phyloP scores from a whole-genome alignment of 2,888 invertebrate genomes.

The Automeris io region DNA sequence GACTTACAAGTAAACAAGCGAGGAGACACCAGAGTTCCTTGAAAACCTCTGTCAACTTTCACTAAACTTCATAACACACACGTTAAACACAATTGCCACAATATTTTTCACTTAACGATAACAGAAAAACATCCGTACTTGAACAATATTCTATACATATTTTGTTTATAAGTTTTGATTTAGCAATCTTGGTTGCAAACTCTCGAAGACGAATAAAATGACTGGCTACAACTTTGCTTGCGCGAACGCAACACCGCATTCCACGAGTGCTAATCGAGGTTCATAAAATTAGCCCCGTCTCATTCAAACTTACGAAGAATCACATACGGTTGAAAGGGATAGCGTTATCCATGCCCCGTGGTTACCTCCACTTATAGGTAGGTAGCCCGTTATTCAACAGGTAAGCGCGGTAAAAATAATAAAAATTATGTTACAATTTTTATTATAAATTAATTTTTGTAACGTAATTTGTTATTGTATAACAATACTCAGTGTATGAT shows the following conservation, averaged over 20 bases:
- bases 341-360: conserved; percentile 23
- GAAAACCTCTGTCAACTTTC: conserved; percentile 60
- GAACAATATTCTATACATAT: conserved; percentile 63
- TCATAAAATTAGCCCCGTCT: conserved; percentile 44
- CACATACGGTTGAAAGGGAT: conserved; percentile 25
- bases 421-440: conserved; percentile 18
- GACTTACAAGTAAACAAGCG: conserved; percentile 64
- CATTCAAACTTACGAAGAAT: conserved; percentile 28
- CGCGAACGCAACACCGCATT: conserved; percentile 69
- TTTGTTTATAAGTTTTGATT: conserved; percentile 47
- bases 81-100: conserved; percentile 51
- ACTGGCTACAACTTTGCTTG: conserved; percentile 54
- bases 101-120: conserved; percentile 54
- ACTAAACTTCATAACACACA: conserved; percentile 69
- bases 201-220: conserved; percentile 56
- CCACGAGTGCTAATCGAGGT: conserved; percentile 55
- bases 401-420: conserved; percentile 47
- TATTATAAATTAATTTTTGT: conserved; percentile 5
- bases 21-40: conserved; percentile 56
- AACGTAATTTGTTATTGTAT: conserved; percentile 3
- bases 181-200: conserved; percentile 39
- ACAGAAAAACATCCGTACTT: conserved; percentile 51
- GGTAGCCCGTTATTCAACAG: conserved; percentile 64
- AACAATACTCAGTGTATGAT: neutral
- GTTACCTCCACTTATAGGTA: conserved; percentile 42